A percentile compares a stretch with the other conserved stretches of the same genome.
Evolutionary conservation across 2,113 vertebrate species (phyloP).

Genomic region (Sinocyclocheilus anophthalmus): DNA sequence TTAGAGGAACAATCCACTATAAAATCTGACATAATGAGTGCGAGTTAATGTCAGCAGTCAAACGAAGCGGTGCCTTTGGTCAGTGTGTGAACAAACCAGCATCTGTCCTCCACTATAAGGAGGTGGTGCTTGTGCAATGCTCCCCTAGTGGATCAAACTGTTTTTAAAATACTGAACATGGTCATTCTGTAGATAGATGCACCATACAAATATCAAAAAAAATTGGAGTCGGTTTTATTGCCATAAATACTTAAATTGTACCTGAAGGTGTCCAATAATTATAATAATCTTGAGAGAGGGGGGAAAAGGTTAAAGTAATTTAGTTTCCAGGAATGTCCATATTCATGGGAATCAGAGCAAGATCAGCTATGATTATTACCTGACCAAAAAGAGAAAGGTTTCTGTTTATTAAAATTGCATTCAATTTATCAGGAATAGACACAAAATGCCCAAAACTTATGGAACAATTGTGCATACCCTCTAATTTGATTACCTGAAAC

Average conservation of each 20-base stretch:
- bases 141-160: conserved; percentile 20
- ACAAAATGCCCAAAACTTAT: no score
- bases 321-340: background rate
- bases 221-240: no score
- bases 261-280: no score
- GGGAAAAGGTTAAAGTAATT: no score
- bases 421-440: no score
- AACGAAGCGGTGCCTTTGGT: background rate
- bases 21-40: background rate
- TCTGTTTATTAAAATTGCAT: background rate
- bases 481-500: background rate
- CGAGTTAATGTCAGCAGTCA: background rate
- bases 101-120: background rate
- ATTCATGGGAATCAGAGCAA: no score
- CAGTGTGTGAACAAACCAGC: background rate
- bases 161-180: background rate
- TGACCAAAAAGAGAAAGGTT: background rate
- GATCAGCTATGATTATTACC: background rate
- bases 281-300: no score
- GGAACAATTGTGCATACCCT: no score
- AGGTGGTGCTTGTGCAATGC: background rate
- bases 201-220: no score
- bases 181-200: background rate
- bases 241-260: no score
- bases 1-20: background rate